Base-by-base conservation (phyloP, 2,797 vertebrate species). In the Loriculus beryllinus region DNA sequence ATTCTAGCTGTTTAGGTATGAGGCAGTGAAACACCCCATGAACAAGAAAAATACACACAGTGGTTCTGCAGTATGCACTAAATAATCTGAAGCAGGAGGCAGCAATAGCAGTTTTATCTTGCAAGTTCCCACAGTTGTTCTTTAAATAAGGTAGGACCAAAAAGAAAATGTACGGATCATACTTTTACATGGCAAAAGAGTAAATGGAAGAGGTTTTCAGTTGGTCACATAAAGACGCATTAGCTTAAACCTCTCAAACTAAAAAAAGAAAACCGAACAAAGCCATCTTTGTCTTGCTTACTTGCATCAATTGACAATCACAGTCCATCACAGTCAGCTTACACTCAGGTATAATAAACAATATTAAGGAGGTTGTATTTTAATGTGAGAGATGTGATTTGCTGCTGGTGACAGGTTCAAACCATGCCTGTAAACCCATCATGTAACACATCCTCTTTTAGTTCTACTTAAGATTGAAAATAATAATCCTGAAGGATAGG, bases 1-100 rank as follows among this genome's bases (percentile, higher is more conserved):
- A 98, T 98, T 98, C 98, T 97, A 98, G 97, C 97, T 98, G 98
- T 97, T 98, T 97, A 98, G 98, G 98, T 97, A 98, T 92, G 93
- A 98, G 97, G 96, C 95, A 96, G 96, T 97, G 98, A 99, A 98
- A 98, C 98, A 98, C 98, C 96, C 98, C 97, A 86, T 96, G 97
- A 95, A 97, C 94, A 98, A 98, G 98, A 97, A 98, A 99, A 99
- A 98, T 98, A 99, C 90, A 96, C 97, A 97, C 33, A 96, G 97
- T 97, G 97, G 96, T 98, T 98, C 97, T 97, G 97, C 97, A 98
- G 97, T 92, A 68, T 97, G 98, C 97, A 94, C 97, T 98, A 97
- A 98, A 98, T 98, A 98, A 98, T 97, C 97, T 97, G 96, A 98
- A 98, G 97, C 96, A 94, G 95, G 97, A 97, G 97, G 95, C 97